Evolutionary conservation across 1,140 invertebrate species (phyloP), one percentile per base, ranked within the genome.

Genomic region (Lasioglossum baleicum): DNA sequence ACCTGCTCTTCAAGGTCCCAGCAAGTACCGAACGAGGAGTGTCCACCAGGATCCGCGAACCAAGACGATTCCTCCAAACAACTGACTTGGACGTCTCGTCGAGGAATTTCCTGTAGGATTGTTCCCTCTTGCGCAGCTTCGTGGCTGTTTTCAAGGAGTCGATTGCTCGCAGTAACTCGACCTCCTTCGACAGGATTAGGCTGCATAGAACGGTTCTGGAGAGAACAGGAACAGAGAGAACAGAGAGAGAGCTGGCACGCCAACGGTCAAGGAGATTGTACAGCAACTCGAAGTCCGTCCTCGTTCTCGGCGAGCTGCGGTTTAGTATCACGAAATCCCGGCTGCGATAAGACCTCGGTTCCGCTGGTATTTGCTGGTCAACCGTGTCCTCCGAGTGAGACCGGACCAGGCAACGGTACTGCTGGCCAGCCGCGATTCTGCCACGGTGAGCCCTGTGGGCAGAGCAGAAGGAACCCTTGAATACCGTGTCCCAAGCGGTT

Each of bases 251-350:
- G 26, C 88, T 95, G 22, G 89, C 95, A 75, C 95, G 95, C 95
- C 95, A 96, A 42, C 94, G 94, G 75, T 95, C 95, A 15, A 96
- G 92, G 92, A 94, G 76, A 58, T 87, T 93, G 83, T 95, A 95
- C 3, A 96, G 88, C 90, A 95, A 94, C 84, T 95, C 94, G 86
- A 96, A 96, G 88, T 96, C 95, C 84, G 94, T 93, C 67, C 94
- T 93, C 15, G 94, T 95, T 42, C 70, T 80, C 51, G 77, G 79
- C n/a, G 85, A 60, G 53, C 68, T 58, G 75, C 83, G 83, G 82
- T 87, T 88, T 75, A 89, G 48, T 80, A 85, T 88, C 75, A 75
- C 77, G 75, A 88, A 88, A 82, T 88, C 83, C 35, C 40, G 67
- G 22, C 67, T 65, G 8, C 80, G 83, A 78, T 64, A 85, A 42